Evolutionary conservation across 2,888 invertebrate species (phyloP).

Genomic region (Steinernema carpocapsae): DNA sequence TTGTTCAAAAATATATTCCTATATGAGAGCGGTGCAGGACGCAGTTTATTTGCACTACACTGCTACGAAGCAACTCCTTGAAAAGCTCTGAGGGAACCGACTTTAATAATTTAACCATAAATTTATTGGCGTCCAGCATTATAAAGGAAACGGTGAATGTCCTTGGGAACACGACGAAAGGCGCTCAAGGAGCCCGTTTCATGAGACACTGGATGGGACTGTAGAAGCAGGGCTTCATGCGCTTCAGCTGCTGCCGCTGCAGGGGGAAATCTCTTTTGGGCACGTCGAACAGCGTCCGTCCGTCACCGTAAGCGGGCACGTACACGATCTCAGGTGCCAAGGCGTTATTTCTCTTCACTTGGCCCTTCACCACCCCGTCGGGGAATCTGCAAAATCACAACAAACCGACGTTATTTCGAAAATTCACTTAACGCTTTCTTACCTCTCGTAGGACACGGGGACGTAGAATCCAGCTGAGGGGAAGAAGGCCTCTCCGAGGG

Average conservation of each 20-base stretch:
- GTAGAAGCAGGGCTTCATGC: slow-evolving; percentile 60
- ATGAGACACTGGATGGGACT: slow-evolving; percentile 66
- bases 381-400: not conserved
- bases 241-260: slow-evolving; percentile 49
- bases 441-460: slow-evolving; percentile 38
- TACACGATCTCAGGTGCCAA: not conserved
- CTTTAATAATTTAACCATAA: not conserved
- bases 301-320: not conserved
- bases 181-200: slow-evolving; percentile 40
- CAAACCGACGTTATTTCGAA: not conserved
- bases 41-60: no score
- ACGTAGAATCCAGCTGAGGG: slow-evolving; percentile 31
- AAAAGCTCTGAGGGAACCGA: no score
- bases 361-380: not conserved
- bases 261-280: slow-evolving; percentile 35
- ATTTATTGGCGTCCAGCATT: not conserved
- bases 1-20: no score
- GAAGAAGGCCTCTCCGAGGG: not conserved
- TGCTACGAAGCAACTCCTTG: no score
- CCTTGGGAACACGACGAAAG: not conserved
- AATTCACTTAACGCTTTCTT: not conserved
- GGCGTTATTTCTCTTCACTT: slow-evolving; percentile 1
- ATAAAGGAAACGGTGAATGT: not conserved
- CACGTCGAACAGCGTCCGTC: not conserved
- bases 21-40: no score